Evolutionary conservation across 2,113 vertebrate species (phyloP).

Genomic region (Taxidea taxus): DNA sequence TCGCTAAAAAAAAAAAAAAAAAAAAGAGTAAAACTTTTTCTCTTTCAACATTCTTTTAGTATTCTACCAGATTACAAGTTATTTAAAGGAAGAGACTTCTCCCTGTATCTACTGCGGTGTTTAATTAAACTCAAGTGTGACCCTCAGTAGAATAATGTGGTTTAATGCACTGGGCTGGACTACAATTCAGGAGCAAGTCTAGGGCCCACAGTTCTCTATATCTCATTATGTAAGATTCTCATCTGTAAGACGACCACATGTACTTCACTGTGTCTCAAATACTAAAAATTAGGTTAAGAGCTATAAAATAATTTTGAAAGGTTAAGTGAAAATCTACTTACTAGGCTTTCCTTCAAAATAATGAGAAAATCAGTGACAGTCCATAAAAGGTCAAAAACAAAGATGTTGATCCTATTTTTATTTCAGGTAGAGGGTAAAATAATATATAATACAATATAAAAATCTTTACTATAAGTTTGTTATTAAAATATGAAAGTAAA

Average conservation of each 20-base stretch:
- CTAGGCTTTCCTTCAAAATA: neutral
- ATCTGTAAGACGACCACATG: neutral
- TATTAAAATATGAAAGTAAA: neutral
- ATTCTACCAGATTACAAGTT: neutral
- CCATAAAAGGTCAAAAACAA: neutral
- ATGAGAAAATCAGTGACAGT: constrained; percentile 1
- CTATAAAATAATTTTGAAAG: neutral
- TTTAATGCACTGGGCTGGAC: neutral
- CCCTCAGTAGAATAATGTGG: neutral
- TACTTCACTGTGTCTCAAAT: neutral
- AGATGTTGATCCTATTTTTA: neutral
- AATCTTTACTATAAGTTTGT: neutral
- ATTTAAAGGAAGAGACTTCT: neutral
- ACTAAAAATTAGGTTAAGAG: neutral
- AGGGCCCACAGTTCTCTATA: neutral
- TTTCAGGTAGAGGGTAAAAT: neutral
- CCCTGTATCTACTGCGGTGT: neutral
- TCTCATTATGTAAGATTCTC: neutral
- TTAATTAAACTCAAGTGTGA: neutral
- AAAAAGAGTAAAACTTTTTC: neutral
- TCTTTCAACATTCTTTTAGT: neutral
- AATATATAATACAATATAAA: constrained; percentile 15
- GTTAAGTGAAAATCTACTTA: constrained; percentile 7
- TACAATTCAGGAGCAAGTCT: neutral
- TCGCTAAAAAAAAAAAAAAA: constrained; percentile 2